Base-by-base conservation (phyloP, 2,113 vertebrate species). In the Myotis lucifugus region DNA sequence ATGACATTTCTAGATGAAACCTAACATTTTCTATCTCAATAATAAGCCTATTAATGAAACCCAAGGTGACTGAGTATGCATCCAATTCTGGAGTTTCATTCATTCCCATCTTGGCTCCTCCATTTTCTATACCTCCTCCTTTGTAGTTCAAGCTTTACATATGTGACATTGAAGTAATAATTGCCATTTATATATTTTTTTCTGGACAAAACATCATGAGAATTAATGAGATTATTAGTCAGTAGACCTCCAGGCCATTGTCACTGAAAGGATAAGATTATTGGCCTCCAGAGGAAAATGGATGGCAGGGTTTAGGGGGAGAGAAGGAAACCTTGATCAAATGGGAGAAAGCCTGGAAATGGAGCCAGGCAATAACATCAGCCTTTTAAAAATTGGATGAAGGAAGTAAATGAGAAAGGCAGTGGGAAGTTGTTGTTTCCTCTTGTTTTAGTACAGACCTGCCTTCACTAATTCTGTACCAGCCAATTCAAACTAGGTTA, bases 171-270 rank as follows among this genome's bases (percentile, higher is more conserved):
- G 72, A 78, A 93, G 32, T 56, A 69, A 73, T 78, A 95, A 88
- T 94, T 97, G 42, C 56, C 52, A 78, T 70, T 92, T 95, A 64
- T 77, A 79, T 77, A 34, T 87, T 76, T 93, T 94, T 81, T 90
- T 90, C 27, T 83, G 32, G 64, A 50, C 25, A 85, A 76, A 12
- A 40, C 72, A 94, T 83, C 79, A 66, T 88, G n/a, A 97, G 79
- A 92, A 85, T 95, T 94, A 96, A 93, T 94, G 61, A 96, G 48
- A 93, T 74, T 90, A 95, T 88, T 93, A 85, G 46, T 69, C 18
- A 91, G 37, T 66, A 85, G 85, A 90, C 29, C 83, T 81, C n/a
- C 37, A 87, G 89, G 93, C 70, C 66, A 85, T 82, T 96, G 72
- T 72, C 89, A 94, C 6, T 88, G 48, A 25, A 70, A 32, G 10